A percentile compares a stretch with the other conserved stretches of the same genome.
Conservation (phyloP, 2,888 invertebrate genomes). For the Pasiphila rectangulata region DNA sequence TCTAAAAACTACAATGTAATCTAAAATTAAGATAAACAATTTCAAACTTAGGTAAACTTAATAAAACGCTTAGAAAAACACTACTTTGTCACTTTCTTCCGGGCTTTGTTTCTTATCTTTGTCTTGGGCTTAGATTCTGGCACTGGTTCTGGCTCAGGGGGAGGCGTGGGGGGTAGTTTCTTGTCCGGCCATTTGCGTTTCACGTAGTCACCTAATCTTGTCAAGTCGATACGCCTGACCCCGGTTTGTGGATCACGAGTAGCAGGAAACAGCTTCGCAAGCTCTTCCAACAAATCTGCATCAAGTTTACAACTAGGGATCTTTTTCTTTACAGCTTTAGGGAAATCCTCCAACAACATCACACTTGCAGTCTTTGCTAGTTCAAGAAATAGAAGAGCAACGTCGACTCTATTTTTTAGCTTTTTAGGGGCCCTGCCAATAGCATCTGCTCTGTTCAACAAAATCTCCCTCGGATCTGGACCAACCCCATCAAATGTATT, state of each 20-base stretch:
- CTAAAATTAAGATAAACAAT: conserved; percentile 8
- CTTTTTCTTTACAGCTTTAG: conserved; percentile 25
- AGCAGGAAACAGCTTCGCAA: conserved; percentile 45
- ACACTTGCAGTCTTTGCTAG: conserved; percentile 41
- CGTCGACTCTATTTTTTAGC: conserved; percentile 45
- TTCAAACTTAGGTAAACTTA: conserved; percentile 23
- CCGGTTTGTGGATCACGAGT: too few relatives aligned
- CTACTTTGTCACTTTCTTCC: conserved; percentile 4
- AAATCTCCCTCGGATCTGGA: conserved; percentile 46
- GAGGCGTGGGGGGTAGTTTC: conserved; percentile 51
- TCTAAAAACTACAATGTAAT: conserved; percentile 5
- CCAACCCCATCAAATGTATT: conserved; percentile 31
- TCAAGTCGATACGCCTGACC: conserved; percentile 46
- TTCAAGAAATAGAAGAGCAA: conserved; percentile 46
- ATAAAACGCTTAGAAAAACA: conserved; percentile 5
- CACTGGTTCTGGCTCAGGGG: conserved; percentile 36
- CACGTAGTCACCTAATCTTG: conserved; percentile 46
- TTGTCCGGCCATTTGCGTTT: conserved; percentile 59
- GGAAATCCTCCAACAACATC: conserved; percentile 41
- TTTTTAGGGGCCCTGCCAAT: conserved; percentile 36
- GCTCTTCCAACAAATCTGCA: conserved; percentile 43
- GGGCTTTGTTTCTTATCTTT: conserved; percentile 16
- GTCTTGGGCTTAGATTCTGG: not conserved
- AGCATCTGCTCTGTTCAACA: conserved; percentile 50
- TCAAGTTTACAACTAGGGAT: conserved; percentile 42